These are phyloP conservation scores for Cheilosia pagana DNA, from an alignment of 2,888 invertebrate genomes.

Conservation along the genomic window DNA sequence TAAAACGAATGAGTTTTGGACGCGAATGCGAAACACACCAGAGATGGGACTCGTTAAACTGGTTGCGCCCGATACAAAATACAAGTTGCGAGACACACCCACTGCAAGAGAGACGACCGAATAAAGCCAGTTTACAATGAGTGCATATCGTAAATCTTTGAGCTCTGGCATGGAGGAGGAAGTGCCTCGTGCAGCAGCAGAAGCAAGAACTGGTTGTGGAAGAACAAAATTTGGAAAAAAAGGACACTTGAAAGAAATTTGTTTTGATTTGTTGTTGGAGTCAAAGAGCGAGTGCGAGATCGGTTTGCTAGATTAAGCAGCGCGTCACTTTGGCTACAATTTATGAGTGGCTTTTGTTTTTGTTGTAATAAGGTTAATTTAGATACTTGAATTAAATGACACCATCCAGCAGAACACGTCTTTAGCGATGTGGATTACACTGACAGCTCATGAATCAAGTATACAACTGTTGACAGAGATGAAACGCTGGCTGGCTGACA, in stretches of 20 bases:
- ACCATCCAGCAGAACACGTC: neutral
- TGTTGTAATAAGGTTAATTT: neutral
- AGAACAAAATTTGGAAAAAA: neutral
- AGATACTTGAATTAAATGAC: neutral
- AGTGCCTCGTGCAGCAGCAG: constrained; percentile 14
- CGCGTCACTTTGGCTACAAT: constrained; percentile 35
- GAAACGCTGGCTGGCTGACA: too few species aligned
- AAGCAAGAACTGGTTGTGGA: constrained; percentile 18
- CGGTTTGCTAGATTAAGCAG: constrained; percentile 16
- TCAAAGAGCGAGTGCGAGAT: constrained; percentile 26
- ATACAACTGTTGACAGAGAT: too few species aligned
- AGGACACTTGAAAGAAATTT: constrained; percentile 25
- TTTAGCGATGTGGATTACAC: neutral
- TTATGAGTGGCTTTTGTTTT: constrained; percentile 6
- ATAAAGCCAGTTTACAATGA: constrained; percentile 25
- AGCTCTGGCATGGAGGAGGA: constrained; percentile 15
- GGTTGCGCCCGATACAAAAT: constrained; percentile 21
- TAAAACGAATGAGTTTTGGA: constrained; percentile 30
- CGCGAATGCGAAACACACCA: constrained; percentile 3
- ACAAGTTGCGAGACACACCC: constrained; percentile 46
- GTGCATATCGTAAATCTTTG: constrained; percentile 33
- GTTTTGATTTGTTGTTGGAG: constrained; percentile 46
- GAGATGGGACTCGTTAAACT: constrained; percentile 30
- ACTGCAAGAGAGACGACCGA: constrained; percentile 33
- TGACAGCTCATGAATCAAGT: too few species aligned